These are phyloP conservation scores for Tupiocoris notatus DNA, from an alignment of 2,888 invertebrate species.

Conservation along the genomic window DNA sequence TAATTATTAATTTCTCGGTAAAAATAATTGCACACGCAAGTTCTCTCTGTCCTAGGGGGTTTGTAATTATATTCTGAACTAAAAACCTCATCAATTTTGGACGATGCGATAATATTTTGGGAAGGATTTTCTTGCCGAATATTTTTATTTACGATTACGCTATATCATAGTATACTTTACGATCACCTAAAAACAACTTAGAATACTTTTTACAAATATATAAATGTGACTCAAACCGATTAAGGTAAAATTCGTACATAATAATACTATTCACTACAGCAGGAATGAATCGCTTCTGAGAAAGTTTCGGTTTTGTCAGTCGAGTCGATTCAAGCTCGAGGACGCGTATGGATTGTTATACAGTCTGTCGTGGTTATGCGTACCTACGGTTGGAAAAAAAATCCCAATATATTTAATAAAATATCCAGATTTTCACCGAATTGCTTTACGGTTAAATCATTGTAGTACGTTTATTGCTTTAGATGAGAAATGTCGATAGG, in stretches of 20 bases:
- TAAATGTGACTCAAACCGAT: constrained; percentile 43
- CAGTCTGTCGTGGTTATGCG: neutral
- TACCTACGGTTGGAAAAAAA: no score
- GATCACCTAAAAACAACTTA: constrained; percentile 40
- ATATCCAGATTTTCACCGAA: no score
- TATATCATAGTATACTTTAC: constrained; percentile 36
- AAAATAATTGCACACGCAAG: constrained; percentile 47
- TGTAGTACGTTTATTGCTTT: no score
- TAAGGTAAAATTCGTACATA: constrained; percentile 9
- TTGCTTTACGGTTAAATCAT: no score
- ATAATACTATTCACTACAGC: constrained; percentile 22
- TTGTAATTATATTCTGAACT: constrained; percentile 15
- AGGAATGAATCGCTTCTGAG: neutral
- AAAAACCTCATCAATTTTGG: constrained; percentile 2
- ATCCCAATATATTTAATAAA: no score
- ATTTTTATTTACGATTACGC: constrained; percentile 15
- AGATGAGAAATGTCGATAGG: no score
- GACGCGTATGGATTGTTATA: neutral
- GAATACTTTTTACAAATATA: constrained; percentile 45
- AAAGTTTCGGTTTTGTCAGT: neutral
- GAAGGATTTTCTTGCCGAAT: constrained; percentile 41
- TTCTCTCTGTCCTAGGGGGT: constrained; percentile 29
- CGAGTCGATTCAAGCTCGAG: neutral
- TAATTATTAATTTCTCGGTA: constrained; percentile 40
- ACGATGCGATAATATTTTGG: constrained; percentile 38